phyloP scores from a whole-genome alignment of 2,888 invertebrate species.

The Nephrotoma appendiculata region DNA sequence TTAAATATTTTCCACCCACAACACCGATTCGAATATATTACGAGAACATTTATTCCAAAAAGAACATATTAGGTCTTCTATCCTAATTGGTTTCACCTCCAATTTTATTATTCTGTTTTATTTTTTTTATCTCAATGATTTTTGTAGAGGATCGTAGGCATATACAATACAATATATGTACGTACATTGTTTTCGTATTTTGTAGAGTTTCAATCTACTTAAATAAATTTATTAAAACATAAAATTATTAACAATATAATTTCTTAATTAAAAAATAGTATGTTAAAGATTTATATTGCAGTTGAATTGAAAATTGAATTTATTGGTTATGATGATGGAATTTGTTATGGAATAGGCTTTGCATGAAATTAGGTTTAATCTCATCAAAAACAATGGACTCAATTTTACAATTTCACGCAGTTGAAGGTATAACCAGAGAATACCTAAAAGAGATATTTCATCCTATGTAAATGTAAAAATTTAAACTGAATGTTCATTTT shows the following conservation, averaged over 20 bases:
- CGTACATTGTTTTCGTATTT: background rate
- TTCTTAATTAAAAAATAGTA: background rate
- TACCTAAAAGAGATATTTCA: too few relatives aligned
- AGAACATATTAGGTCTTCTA: background rate
- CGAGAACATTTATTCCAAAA: background rate
- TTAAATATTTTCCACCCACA: background rate
- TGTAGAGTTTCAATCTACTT: background rate
- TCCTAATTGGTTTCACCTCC: background rate
- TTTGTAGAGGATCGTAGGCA: background rate
- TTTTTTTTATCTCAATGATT: background rate
- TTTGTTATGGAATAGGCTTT: background rate
- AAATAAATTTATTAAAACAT: background rate
- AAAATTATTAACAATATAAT: background rate
- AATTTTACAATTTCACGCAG: background rate
- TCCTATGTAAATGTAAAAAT: too few relatives aligned
- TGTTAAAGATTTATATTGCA: background rate
- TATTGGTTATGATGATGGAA: background rate
- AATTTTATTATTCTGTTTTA: background rate
- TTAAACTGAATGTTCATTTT: too few relatives aligned
- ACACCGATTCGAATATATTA: background rate
- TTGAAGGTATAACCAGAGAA: background rate
- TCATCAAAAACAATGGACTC: background rate
- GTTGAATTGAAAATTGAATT: background rate
- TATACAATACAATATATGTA: background rate
- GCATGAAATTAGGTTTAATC: background rate